Evolutionary conservation across 1,140 invertebrate genomes (phyloP).

Genomic region (Penaeus chinensis): DNA sequence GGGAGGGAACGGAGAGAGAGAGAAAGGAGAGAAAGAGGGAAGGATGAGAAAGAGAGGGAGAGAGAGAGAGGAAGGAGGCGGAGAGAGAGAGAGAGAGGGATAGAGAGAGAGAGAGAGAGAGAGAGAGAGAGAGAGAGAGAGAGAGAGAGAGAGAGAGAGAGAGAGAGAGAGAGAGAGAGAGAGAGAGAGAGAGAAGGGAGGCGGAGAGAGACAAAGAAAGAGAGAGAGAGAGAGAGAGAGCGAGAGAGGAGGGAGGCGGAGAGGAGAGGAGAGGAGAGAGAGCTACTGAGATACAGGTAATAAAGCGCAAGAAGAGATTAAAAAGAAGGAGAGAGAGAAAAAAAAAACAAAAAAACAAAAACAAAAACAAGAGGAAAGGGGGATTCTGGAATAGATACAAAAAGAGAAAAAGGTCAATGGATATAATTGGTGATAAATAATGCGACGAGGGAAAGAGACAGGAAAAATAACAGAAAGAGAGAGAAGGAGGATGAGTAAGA

Average conservation of each 20-base stretch:
- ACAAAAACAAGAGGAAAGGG: too few species aligned
- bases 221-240: not conserved
- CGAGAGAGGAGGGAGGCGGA: not conserved
- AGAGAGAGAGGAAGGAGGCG: too few species aligned
- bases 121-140: not conserved
- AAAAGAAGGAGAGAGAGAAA: too few species aligned
- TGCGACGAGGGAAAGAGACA: not conserved
- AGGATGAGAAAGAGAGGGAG: not conserved
- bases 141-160: too few species aligned
- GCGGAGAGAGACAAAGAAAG: not conserved
- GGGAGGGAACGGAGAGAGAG: too few species aligned
- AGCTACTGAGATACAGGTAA: too few species aligned
- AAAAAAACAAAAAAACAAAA: too few species aligned
- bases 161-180: not conserved
- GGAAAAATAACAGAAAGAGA: not conserved
- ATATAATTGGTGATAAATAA: too few species aligned
- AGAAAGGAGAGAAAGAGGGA: not conserved
- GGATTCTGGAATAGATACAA: too few species aligned
- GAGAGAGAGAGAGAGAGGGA: too few species aligned
- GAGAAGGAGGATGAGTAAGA: not conserved
- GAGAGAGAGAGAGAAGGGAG: not conserved
- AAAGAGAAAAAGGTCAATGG: too few species aligned
- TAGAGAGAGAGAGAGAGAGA: not conserved
- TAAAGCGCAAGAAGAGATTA: too few species aligned
- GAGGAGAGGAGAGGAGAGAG: not conserved